phyloP scores from a whole-genome alignment of 2,797 vertebrate genomes.

The Clarias fuscus region DNA sequence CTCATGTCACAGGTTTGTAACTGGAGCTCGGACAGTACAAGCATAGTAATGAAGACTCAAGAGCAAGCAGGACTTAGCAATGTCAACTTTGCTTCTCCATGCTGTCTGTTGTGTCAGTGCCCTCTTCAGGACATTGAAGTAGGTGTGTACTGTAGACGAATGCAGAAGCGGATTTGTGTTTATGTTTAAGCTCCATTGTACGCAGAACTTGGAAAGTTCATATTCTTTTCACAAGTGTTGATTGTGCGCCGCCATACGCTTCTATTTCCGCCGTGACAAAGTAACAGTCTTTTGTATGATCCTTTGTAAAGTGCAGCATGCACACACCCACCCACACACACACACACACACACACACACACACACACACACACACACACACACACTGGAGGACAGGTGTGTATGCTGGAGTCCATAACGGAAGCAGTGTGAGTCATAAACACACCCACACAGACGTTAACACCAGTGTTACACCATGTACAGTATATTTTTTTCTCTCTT shows the following conservation, averaged over 20 bases:
- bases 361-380: not conserved
- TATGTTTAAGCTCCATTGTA: not conserved
- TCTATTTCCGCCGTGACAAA: not conserved
- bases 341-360: too few relatives aligned
- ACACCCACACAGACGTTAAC: slow-evolving; percentile 45
- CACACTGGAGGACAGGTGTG: slow-evolving; percentile 17
- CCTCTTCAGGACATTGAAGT: not conserved
- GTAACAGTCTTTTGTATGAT: not conserved
- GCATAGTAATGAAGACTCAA: not conserved
- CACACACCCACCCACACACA: not conserved
- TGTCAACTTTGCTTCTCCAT: not conserved
- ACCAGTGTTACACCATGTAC: slow-evolving; percentile 39
- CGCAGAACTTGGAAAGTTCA: not conserved
- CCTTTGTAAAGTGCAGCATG: not conserved
- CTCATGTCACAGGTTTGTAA: not conserved
- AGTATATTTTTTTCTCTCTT: slow-evolving; percentile 41
- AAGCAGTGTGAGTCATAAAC: slow-evolving; percentile 44
- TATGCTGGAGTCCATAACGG: slow-evolving; percentile 21
- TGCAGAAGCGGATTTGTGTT: too few relatives aligned
- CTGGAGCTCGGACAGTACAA: not conserved
- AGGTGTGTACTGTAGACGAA: too few relatives aligned
- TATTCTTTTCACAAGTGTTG: not conserved
- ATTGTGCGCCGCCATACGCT: not conserved
- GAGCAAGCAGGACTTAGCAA: not conserved
- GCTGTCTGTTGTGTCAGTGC: not conserved